Conservation (phyloP, 2,797 vertebrate genomes). For the Tympanoctomys barrerae region DNA sequence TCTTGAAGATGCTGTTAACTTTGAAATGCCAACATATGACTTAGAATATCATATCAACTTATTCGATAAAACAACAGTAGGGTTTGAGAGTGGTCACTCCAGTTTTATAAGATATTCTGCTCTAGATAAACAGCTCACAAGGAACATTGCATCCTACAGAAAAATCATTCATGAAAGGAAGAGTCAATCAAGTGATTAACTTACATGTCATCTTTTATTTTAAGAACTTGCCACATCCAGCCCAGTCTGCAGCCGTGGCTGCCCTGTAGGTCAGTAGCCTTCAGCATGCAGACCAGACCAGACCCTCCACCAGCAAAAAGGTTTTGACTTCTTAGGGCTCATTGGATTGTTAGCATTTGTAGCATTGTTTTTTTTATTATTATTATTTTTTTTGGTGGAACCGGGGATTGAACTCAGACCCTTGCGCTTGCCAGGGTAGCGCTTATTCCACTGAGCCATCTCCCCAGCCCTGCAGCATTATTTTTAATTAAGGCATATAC, state of each 20-base stretch:
- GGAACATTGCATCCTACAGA: neutral
- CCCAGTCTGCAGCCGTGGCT: too few relatives aligned
- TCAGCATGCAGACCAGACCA: neutral
- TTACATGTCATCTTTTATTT: neutral
- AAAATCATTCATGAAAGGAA: neutral
- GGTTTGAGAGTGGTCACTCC: neutral
- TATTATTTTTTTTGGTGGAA: too few relatives aligned
- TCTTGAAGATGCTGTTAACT: neutral
- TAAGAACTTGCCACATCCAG: neutral
- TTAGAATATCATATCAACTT: neutral
- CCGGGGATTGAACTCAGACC: too few relatives aligned
- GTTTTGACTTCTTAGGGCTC: neutral
- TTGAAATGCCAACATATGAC: neutral
- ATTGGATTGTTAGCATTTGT: too few relatives aligned
- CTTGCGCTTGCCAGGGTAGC: too few relatives aligned
- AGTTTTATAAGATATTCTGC: neutral
- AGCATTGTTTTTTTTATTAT: too few relatives aligned
- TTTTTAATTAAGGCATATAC: neutral
- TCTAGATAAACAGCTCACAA: neutral
- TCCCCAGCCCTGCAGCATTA: too few relatives aligned
- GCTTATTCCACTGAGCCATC: too few relatives aligned
- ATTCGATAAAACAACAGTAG: neutral
- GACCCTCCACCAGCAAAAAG: neutral
- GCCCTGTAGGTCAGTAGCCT: neutral
- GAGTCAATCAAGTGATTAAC: too few relatives aligned